Conservation (phyloP, 2,113 vertebrate species). For the Columbina picui region DNA sequence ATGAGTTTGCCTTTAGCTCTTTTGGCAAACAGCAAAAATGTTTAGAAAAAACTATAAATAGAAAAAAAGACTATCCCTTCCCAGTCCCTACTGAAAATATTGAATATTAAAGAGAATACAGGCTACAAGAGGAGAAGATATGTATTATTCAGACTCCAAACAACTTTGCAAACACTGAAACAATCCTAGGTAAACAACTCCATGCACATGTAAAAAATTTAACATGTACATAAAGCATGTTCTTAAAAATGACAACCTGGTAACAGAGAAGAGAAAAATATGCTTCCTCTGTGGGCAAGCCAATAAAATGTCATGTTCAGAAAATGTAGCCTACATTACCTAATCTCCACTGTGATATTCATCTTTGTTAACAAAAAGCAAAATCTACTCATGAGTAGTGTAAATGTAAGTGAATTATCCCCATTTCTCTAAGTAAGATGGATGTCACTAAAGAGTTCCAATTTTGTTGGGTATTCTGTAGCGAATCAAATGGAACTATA, state of each 20-base stretch:
- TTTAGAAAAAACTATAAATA: not conserved
- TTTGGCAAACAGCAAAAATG: not conserved
- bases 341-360: not conserved
- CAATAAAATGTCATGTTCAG: not conserved
- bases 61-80: not conserved
- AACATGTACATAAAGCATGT: conserved; percentile 6
- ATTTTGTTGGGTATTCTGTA: not conserved
- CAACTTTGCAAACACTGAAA: not conserved
- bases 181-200: conserved; percentile 18
- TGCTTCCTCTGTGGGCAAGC: not conserved
- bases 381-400: not conserved
- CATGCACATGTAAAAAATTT: conserved; percentile 8
- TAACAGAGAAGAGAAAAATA: conserved; percentile 27
- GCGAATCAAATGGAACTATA: not conserved
- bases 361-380: not conserved
- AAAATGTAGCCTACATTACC: not conserved
- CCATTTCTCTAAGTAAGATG: not conserved
- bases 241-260: conserved; percentile 33
- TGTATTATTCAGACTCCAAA: not conserved
- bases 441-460: not conserved
- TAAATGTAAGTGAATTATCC: conserved; percentile 27
- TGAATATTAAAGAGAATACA: conserved; percentile 14
- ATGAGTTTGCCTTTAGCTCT: not conserved
- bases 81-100: not conserved
- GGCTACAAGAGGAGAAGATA: not conserved